A percentile compares a stretch with the other conserved stretches of the same genome.
Conservation (phyloP, 2,888 invertebrate genomes). For the Leucozona laternaria region DNA sequence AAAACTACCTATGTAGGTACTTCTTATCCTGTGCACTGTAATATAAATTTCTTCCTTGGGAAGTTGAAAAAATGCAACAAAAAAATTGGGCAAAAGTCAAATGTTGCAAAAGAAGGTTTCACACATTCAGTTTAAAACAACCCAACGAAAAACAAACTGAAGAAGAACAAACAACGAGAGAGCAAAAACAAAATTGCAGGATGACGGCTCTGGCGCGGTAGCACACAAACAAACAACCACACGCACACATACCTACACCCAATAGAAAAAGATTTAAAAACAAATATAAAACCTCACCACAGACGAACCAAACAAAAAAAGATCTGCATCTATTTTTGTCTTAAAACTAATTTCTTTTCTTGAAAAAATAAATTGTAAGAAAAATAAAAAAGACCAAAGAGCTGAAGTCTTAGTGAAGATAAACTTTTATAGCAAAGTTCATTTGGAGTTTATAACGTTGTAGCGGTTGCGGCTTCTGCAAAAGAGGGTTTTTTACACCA, state of each 20-base stretch:
- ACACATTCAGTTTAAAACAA: constrained; percentile 20
- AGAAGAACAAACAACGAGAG: constrained; percentile 27
- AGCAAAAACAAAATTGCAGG: constrained; percentile 24
- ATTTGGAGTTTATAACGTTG: constrained; percentile 69
- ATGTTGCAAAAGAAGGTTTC: constrained; percentile 43
- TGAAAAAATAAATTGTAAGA: constrained; percentile 8
- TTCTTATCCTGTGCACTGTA: neutral
- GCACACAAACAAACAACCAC: neutral
- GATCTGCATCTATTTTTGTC: constrained; percentile 67
- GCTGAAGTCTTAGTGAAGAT: constrained; percentile 26
- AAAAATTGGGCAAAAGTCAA: constrained; percentile 43
- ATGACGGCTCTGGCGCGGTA: constrained; percentile 48
- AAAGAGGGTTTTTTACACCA: constrained; percentile 60
- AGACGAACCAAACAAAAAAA: constrained; percentile 61
- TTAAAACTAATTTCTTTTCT: constrained; percentile 72
- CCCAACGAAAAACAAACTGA: constrained; percentile 11
- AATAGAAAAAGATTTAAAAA: neutral
- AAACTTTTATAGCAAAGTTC: constrained; percentile 70
- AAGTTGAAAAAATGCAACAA: constrained; percentile 6
- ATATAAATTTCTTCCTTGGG: constrained; percentile 27
- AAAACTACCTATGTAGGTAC: too few relatives aligned
- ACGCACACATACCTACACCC: too few relatives aligned
- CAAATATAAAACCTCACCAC: constrained; percentile 39
- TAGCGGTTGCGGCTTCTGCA: constrained; percentile 65
- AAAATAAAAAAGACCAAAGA: neutral